Evolutionary conservation across 23 tunicate genomes (phyloP).

Genomic region (Pegea sp.): DNA sequence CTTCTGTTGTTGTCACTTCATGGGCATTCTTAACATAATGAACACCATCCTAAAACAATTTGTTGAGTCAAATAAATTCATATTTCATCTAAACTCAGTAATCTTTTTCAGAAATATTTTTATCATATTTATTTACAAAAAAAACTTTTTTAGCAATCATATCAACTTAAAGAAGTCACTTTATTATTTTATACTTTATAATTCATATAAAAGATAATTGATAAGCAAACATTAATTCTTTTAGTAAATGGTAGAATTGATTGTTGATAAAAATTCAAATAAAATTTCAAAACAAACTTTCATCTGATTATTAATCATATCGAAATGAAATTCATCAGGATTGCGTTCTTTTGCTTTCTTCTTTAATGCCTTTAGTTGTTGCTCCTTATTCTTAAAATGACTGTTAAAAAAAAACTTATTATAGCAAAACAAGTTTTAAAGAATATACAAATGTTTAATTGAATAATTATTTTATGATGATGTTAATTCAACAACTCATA

Average conservation of each 20-base stretch:
- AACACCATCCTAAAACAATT: constrained; percentile 8
- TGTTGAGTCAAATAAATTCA: neutral
- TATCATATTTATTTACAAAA: neutral
- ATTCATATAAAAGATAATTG: no score
- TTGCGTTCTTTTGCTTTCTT: constrained; percentile 58
- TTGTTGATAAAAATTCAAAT: no score
- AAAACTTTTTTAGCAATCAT: no score
- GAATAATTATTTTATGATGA: no score
- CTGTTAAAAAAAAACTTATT: neutral
- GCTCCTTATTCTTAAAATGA: constrained; percentile 24
- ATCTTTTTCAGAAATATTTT: constrained; percentile 1
- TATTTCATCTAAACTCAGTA: neutral
- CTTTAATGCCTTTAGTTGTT: constrained; percentile 12
- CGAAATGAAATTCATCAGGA: constrained; percentile 84
- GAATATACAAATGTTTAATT: neutral
- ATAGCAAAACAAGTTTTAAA: neutral
- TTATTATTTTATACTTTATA: no score
- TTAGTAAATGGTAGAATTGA: no score
- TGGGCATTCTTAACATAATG: constrained; percentile 8
- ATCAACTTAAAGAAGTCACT: no score
- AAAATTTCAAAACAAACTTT: constrained; percentile 3
- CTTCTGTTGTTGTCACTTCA: constrained; percentile 18
- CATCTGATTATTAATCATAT: constrained; percentile 37
- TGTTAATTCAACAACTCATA: no score
- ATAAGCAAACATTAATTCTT: neutral